Conservation (phyloP, 2,797 vertebrate species). For the Takifugu rubripes region DNA sequence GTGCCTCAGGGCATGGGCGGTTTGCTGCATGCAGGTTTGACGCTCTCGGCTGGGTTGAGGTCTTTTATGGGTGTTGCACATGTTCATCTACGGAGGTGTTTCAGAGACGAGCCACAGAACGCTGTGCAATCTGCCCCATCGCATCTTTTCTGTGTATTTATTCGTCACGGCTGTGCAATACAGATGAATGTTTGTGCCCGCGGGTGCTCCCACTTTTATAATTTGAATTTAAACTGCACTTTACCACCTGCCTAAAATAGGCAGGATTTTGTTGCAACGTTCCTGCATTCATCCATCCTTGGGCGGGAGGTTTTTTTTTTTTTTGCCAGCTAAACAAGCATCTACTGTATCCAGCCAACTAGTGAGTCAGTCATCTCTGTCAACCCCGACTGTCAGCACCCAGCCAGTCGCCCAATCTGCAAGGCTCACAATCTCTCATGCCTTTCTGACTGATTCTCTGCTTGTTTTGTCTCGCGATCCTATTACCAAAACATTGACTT, state of each 20-base stretch:
- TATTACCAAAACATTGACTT: slow-evolving; percentile 18
- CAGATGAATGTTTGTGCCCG: slow-evolving; percentile 7
- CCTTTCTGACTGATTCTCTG: slow-evolving; percentile 6
- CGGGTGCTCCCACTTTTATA: neutral
- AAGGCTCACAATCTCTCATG: slow-evolving; percentile 10
- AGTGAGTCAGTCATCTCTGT: slow-evolving; percentile 27
- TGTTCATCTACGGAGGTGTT: slow-evolving; percentile 13
- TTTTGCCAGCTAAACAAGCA: slow-evolving; percentile 6
- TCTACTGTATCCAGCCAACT: slow-evolving; percentile 15
- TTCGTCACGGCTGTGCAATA: slow-evolving; percentile 1
- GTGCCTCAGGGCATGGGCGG: slow-evolving; percentile 3
- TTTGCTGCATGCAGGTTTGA: slow-evolving; percentile 52
- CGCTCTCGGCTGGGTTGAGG: slow-evolving; percentile 13
- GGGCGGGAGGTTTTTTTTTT: slow-evolving; percentile 1
- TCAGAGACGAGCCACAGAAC: no score
- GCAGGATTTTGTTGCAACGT: slow-evolving; percentile 7
- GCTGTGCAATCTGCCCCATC: no score
- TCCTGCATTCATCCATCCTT: slow-evolving; percentile 7
- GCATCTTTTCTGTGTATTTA: no score
- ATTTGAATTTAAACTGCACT: neutral
- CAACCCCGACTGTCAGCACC: slow-evolving; percentile 22
- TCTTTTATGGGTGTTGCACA: slow-evolving; percentile 59
- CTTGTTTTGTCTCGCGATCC: slow-evolving; percentile 14
- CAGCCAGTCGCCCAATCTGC: slow-evolving; percentile 21
- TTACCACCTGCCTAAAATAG: slow-evolving; percentile 12